Evolutionary conservation across 1,140 invertebrate genomes (phyloP), one percentile per base, ranked within the genome.

Genomic region (Trichoplusia ni): DNA sequence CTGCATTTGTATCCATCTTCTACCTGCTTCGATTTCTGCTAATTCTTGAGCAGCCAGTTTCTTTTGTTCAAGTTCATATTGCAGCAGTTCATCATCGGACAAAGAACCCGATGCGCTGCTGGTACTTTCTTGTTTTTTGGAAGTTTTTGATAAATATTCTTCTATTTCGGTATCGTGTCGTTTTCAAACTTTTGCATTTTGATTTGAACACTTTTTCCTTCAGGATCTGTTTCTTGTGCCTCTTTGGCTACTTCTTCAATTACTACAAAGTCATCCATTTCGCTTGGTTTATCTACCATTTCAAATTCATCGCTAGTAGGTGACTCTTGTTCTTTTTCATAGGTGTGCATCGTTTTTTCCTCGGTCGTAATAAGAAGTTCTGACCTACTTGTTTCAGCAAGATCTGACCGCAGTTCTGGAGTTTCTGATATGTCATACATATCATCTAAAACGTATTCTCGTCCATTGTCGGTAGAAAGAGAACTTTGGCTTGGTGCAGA

Each of bases 271-370:
- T 97, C 96, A 80, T 97, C 96, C 62, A 95, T 95, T 59, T 96
- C 93, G 77, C 95, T 95, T 0, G 95, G 95, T 75, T 96, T 96
- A 70, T 97, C 95, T 0, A 97, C 90, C 83, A 97, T 92, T 92
- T 97, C 96, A 91, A 98, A 98, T 21, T 97, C 97, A 83, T 98
- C 97, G 79, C 95, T 95, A 29, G 93, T 95, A 0, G 96, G 96
- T 0, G 96, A 97, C 70, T 96, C 95, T 58, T 92, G 89, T 76
- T 94, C 91, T 89, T 93, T 92, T 82, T 94, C 81, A 46, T 78
- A 85, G 77, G 91, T 89, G 65, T 85, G 83, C 27, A 92, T 71
- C 1, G 90, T 88, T 72, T 90, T 90, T 64, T 93, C 92, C 77
- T 93, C 90, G 6, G 91, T 91, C 25, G 91, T 91, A 40, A 91